phyloP scores from a whole-genome alignment of 2,113 vertebrate genomes.

The human region GRCh38 chrX:23586001-23586500 shows the following conservation, averaged over 20 bases:
- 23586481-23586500: too few species aligned
- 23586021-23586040: neutral
- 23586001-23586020: neutral
- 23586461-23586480: too few species aligned
- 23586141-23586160: neutral
- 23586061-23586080: neutral
- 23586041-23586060: neutral
- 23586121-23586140: neutral
- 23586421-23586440: too few species aligned
- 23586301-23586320: neutral
- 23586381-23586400: too few species aligned
- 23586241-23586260: neutral
- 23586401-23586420: too few species aligned
- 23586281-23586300: neutral
- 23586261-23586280: neutral
- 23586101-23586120: neutral
- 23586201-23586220: neutral
- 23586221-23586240: neutral
- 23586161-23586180: neutral
- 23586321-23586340: neutral
- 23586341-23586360: too few species aligned
- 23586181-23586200: neutral
- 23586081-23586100: neutral
- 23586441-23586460: too few species aligned
- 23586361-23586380: too few species aligned